Evolutionary conservation across 2,113 vertebrate genomes (phyloP), one percentile per base, ranked within the genome.

Genomic region (Sialia sialis): DNA sequence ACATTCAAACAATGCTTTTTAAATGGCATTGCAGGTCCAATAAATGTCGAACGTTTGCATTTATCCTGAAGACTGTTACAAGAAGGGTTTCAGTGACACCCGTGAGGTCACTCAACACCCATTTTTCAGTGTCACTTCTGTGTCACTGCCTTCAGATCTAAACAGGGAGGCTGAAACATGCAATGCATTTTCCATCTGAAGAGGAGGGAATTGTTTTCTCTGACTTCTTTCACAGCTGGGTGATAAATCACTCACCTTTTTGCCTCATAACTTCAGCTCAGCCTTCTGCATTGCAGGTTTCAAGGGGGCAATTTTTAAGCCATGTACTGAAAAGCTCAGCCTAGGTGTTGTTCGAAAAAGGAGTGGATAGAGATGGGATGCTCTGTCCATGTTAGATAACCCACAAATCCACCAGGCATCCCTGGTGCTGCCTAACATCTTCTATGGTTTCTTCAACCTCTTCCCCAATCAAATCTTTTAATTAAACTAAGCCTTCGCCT

Each of bases 51-150:
- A 41, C 13, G 39, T 62, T 73, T 70, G 38, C 56, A 46, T 23
- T 15, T 39, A 29, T 55, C 38, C 38, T 41, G 62, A 44, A 84
- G 60, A 41, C 10, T 66, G 25, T n/a, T 58, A 17, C 11, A n/a
- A 13, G 51, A 39, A 64, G 63, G 26, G 19, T 41, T 73, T 51
- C 29, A 62, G 20, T 19, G 29, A 26, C 36, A 44, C 32, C 23
- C 11, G 30, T 32, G 32, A 52, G 59, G 56, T 19, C 0, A 0
- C 52, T 46, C 34, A 32, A 17, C 63, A 44, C 6, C 11, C 7
- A 27, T 27, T 62, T 67, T 63, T 44, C 32, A 49, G 48, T 26
- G 66, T 59, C 64, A 76, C 10, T 51, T 77, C 39, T 43, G 16
- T 1, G 1, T 16, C 1, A 0, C 39, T 64, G 46, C 73, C 38